Base-by-base conservation (phyloP, 2,797 vertebrate genomes). In the Mormyrops attenuatus region DNA sequence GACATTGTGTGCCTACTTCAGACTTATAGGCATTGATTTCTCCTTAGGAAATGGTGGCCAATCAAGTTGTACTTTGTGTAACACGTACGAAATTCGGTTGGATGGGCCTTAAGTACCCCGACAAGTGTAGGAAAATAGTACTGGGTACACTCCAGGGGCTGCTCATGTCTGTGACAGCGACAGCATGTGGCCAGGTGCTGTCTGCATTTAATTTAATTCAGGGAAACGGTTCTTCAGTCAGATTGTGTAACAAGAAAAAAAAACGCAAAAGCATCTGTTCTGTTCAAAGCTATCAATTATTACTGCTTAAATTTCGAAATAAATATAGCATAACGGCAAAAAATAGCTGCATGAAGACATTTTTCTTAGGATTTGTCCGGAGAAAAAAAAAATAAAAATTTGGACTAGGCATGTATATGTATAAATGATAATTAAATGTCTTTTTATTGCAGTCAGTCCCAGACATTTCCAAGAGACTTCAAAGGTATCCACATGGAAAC, bases 161-260 rank as follows among this genome's bases (percentile, higher is more conserved):
- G 34, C 2, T 41, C 69, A 82, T 2, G 20, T n/a, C 77, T 1
- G 41, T n/a, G 77, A 47, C 20, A 82, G 17, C 22, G 20, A 38
- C n/a, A 84, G 57, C 57, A 41, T 38, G 60, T 15, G 60, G 34
- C 55, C 82, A 69, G 57, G 84, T 69, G 84, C 60, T 52, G 69
- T 73, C 20, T 69, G 13, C n/a, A 80, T 53, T 52, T 80, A 52
- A 80, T 53, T 52, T 80, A 52, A 80, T 77, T 20, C 44, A 44
- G 47, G 44, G 57, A 88, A 88, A 88, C 8, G 44, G n/a, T 52
- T 34, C 22, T 77, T 80, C 69, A 41, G 47, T 73, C 82, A 53
- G 47, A 93, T 92, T 89, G 90, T 92, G 53, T 60, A 52, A 63
- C 86, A 63, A 53, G 52, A 5, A 41, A 60, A 87, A 50, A 41